Percentiles rank a stretch among this genome's conserved stretches.
These are phyloP conservation scores for Sylvicola cinctus DNA, from an alignment of 2,888 invertebrate species.

Conservation along the genomic window DNA sequence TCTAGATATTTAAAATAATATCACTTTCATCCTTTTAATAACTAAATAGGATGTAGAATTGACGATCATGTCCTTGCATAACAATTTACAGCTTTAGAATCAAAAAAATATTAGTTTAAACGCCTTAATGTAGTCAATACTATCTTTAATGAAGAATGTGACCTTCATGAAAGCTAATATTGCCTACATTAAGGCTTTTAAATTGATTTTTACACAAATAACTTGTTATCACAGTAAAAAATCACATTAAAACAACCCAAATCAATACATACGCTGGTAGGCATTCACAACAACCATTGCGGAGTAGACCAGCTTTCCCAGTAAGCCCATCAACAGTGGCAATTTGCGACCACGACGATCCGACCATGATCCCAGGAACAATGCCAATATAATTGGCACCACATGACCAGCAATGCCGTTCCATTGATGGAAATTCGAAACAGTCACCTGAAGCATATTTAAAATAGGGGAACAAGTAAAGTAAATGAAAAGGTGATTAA, in stretches of 20 bases:
- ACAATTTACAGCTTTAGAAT: too few relatives aligned
- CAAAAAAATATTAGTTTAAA: too few relatives aligned
- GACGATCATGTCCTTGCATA: too few relatives aligned
- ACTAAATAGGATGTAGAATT: too few relatives aligned
- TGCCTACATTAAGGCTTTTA: too few relatives aligned
- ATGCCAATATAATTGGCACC: constrained; percentile 52
- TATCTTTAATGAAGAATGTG: not conserved
- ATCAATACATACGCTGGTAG: constrained; percentile 29
- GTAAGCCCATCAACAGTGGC: constrained; percentile 46
- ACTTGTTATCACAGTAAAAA: too few relatives aligned
- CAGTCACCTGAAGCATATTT: constrained; percentile 34
- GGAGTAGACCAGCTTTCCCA: constrained; percentile 57
- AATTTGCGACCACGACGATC: constrained; percentile 58
- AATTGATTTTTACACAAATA: too few relatives aligned
- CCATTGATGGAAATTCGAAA: constrained; percentile 57
- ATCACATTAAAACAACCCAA: too few relatives aligned
- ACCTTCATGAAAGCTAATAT: too few relatives aligned
- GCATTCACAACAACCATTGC: constrained; percentile 52
- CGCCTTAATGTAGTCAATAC: not conserved
- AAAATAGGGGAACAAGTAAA: not conserved
- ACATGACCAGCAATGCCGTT: constrained; percentile 52
- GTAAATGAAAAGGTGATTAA: not conserved
- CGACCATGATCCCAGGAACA: constrained; percentile 66
- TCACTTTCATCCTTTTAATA: too few relatives aligned
- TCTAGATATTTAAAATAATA: too few relatives aligned